Base-by-base conservation (phyloP, 2,797 vertebrate species). In the Mergus octosetaceus region DNA sequence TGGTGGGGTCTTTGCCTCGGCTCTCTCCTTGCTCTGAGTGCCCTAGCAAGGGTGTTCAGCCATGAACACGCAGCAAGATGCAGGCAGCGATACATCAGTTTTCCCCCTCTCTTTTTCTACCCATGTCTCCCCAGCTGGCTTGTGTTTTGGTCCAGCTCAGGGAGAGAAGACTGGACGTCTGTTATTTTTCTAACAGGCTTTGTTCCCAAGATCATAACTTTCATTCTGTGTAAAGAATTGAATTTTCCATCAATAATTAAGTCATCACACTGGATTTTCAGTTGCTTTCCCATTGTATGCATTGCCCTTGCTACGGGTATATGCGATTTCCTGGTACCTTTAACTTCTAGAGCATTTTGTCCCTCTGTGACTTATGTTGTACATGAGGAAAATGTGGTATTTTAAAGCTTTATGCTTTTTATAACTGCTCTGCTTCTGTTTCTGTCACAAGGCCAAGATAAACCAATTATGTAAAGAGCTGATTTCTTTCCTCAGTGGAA, bases 181-280 rank as follows among this genome's bases (percentile, higher is more conserved):
- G 51, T 80, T 92, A 32, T 91, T 95, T 97, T 87, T 91, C 54
- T 71, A 47, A 62, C 69, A 78, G 62, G 56, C 12, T 82, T 75
- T 58, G 41, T 85, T 87, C 71, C 41, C 57, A 65, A 61, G 73
- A 53, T 60, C 39, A 49, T 85, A 45, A 45, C 41, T 88, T 95
- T 88, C 49, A 64, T 86, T 95, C 85, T 88, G 70, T 34, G 66
- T 87, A 64, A 90, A 90, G 36, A 39, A 28, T 96, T 85, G 92
- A 89, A 89, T 93, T 96, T 89, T 90, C 90, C 20, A 1, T 65
- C 89, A 73, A 69, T 88, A 72, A 84, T 82, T 95, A 41, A 77
- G 51, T 85, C 38, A 38, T 94, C 70, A 34, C 18, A 28, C 30
- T 76, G 43, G 34, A 65, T 79, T 91, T 4, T 4, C 71, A 74